Evolutionary conservation across 2,113 vertebrate genomes (phyloP).

Genomic region (Phyllostomus discolor): DNA sequence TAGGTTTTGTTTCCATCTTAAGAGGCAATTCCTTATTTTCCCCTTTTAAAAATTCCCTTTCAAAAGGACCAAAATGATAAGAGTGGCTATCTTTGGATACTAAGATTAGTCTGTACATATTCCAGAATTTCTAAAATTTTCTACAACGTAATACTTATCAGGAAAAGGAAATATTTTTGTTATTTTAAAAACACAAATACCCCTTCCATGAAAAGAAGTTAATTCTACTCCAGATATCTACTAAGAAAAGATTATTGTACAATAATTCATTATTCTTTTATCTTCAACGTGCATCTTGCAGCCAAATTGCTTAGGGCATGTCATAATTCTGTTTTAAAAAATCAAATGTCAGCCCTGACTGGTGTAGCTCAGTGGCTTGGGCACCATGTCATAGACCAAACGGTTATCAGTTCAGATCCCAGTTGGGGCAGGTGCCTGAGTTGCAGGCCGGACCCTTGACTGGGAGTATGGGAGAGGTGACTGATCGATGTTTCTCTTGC

Average conservation of each 20-base stretch:
- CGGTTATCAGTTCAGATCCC: too few relatives aligned
- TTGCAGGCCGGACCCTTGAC: too few relatives aligned
- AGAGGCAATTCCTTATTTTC: slow-evolving; percentile 11
- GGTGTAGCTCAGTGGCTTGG: too few relatives aligned
- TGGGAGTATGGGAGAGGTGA: too few relatives aligned
- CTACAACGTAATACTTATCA: background rate
- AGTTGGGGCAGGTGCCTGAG: too few relatives aligned
- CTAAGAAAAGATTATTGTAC: slow-evolving; percentile 25
- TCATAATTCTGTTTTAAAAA: slow-evolving; percentile 23
- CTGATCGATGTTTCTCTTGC: too few relatives aligned
- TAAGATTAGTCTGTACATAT: slow-evolving; percentile 1
- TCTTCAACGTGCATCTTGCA: background rate
- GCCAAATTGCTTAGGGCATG: background rate
- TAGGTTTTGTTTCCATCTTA: slow-evolving; percentile 38
- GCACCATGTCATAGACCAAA: too few relatives aligned
- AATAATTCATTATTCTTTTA: slow-evolving; percentile 6
- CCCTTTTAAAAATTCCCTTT: background rate
- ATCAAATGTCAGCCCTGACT: background rate
- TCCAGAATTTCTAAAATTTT: slow-evolving; percentile 35
- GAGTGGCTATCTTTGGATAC: background rate
- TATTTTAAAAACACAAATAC: background rate
- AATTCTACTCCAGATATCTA: background rate
- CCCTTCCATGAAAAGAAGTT: slow-evolving; percentile 1
- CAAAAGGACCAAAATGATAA: background rate
- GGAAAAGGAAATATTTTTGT: slow-evolving; percentile 8